phyloP scores from a whole-genome alignment of 2,888 invertebrate genomes.

The Drosophila longiperda region DNA sequence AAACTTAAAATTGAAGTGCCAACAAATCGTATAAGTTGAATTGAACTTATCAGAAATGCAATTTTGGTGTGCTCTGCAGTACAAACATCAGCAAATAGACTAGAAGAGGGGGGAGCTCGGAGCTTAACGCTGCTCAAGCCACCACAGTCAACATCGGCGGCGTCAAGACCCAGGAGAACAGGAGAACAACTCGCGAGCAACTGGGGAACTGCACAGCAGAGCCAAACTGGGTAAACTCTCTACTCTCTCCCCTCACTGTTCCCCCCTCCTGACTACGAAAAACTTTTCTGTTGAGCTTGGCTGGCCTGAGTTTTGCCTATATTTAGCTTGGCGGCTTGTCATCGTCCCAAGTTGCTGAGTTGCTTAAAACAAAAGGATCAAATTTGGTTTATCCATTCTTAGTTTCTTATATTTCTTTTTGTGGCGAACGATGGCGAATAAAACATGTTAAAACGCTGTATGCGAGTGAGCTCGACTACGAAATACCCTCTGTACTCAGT shows the following conservation, averaged over 20 bases:
- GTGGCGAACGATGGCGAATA: neutral
- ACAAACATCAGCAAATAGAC: constrained; percentile 12
- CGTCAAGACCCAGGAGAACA: constrained; percentile 48
- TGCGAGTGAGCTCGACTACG: neutral
- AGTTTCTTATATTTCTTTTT: constrained; percentile 1
- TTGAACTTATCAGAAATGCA: constrained; percentile 29
- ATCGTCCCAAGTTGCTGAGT: constrained; percentile 32
- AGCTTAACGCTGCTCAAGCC: constrained; percentile 13
- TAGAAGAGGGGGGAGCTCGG: neutral
- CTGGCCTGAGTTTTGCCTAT: constrained; percentile 63
- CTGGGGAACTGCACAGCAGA: constrained; percentile 20
- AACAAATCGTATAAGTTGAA: constrained; percentile 1
- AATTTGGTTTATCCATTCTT: constrained; percentile 25
- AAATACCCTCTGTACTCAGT: neutral
- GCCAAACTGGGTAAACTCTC: constrained; percentile 13
- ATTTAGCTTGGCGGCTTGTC: constrained; percentile 48
- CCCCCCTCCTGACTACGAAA: constrained; percentile 7
- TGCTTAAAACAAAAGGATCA: constrained; percentile 72
- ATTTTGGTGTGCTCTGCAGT: constrained; percentile 36
- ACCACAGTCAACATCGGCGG: constrained; percentile 68
- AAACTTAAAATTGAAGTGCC: neutral
- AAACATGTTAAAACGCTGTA: neutral
- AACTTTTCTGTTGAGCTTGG: constrained; percentile 62
- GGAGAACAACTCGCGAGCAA: constrained; percentile 23
- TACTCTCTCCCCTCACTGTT: neutral